Conservation (phyloP, 2,888 invertebrate species). For the Patella pellucida region DNA sequence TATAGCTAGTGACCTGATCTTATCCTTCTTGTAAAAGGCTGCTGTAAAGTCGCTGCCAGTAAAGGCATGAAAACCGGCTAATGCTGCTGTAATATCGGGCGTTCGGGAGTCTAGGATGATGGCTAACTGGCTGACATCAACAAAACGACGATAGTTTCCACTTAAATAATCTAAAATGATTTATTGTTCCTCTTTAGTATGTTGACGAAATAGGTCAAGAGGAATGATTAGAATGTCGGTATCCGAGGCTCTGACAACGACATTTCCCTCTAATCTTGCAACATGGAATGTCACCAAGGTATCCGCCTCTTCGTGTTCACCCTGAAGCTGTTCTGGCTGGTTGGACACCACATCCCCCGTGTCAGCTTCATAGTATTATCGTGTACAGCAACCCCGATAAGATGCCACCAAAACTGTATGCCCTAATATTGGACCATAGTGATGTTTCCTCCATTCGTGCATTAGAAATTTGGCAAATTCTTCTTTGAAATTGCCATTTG, state of each 20-base stretch:
- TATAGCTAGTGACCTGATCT: too few relatives aligned
- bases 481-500: slow-evolving; percentile 26
- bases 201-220: slow-evolving; percentile 7
- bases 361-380: neutral
- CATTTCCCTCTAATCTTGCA: neutral
- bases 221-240: slow-evolving; percentile 27
- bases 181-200: neutral
- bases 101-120: neutral
- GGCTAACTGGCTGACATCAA: neutral
- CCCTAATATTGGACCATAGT: slow-evolving; percentile 20
- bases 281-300: slow-evolving; percentile 25
- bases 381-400: neutral
- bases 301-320: slow-evolving; percentile 24
- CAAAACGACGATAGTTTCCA: neutral
- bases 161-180: neutral
- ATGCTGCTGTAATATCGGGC: neutral
- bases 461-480: slow-evolving; percentile 19
- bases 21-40: neutral
- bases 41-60: neutral
- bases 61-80: neutral
- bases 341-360: neutral
- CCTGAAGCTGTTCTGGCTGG: slow-evolving; percentile 23
- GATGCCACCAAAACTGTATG: slow-evolving; percentile 1
- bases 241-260: slow-evolving; percentile 12
- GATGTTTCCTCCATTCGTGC: slow-evolving; percentile 20